A percentile compares a stretch with the other conserved stretches of the same genome.
phyloP scores from a whole-genome alignment of 1,140 invertebrate species.

The Forficula auricularia region DNA sequence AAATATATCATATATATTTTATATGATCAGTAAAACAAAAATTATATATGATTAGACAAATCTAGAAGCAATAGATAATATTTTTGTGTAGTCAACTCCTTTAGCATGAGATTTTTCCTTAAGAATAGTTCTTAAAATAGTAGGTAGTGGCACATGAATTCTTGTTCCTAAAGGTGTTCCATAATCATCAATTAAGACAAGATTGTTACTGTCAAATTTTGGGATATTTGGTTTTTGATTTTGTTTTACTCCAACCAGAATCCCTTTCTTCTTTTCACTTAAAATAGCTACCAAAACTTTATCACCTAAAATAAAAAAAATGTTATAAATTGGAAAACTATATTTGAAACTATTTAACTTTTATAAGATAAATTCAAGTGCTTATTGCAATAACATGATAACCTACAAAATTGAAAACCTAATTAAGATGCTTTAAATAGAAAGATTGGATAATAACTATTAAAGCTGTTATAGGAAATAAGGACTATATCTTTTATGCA shows the following conservation, averaged over 20 bases:
- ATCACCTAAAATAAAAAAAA: conserved; percentile 42
- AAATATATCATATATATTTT: no score
- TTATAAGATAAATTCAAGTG: conserved; percentile 10
- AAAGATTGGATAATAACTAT: conserved; percentile 5
- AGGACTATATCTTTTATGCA: no score
- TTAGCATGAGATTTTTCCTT: conserved; percentile 67
- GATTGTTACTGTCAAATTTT: conserved; percentile 89
- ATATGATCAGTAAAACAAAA: no score
- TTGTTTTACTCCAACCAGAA: conserved; percentile 82
- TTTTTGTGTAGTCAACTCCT: conserved; percentile 84
- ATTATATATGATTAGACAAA: conserved; percentile 51
- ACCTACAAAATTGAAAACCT: conserved; percentile 2
- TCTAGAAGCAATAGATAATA: conserved; percentile 78
- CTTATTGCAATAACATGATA: background rate
- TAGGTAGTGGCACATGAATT: conserved; percentile 87
- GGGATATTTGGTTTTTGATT: conserved; percentile 68
- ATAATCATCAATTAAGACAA: conserved; percentile 89
- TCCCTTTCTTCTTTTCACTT: conserved; percentile 90
- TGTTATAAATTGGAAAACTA: background rate
- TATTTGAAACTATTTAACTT: background rate
- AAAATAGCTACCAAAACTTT: conserved; percentile 88
- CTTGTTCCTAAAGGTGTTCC: conserved; percentile 84
- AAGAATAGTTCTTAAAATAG: conserved; percentile 68
- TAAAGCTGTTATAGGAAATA: conserved; percentile 1
- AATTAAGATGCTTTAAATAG: background rate